Percentiles rank a stretch among this genome's conserved stretches.
Conservation (phyloP, 35 echinoderm and acorn worm species). For the Eucidaris tribuloides region DNA sequence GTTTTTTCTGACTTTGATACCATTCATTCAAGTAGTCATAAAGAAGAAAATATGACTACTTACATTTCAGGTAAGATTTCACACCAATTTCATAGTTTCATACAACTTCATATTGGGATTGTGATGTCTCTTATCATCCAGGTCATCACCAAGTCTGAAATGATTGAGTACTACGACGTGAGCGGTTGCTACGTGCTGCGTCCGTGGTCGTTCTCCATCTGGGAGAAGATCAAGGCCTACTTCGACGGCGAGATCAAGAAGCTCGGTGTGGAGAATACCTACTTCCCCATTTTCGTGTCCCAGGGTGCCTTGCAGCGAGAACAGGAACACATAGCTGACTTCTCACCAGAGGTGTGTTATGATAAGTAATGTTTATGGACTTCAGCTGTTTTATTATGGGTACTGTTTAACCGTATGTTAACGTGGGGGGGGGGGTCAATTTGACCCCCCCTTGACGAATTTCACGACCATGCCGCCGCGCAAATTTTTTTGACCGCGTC, state of each 20-base stretch:
- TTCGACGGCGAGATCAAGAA: conserved; percentile 92
- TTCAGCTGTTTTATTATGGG: too few species aligned
- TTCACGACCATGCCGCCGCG: too few species aligned
- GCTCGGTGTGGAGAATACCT: conserved; percentile 90
- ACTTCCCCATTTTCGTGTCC: conserved; percentile 99
- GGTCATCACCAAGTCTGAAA: conserved; percentile 97
- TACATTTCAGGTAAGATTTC: background rate
- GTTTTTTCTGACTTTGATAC: too few species aligned
- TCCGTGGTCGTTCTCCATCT: conserved; percentile 96
- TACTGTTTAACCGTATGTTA: too few species aligned
- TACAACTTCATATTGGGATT: background rate
- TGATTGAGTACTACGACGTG: conserved; percentile 99
- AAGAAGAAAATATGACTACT: background rate
- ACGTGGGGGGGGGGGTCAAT: too few species aligned
- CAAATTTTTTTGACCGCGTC: too few species aligned
- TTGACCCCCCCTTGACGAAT: too few species aligned
- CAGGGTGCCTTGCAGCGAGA: conserved; percentile 82
- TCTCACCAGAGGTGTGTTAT: conserved; percentile 92
- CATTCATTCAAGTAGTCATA: too few species aligned
- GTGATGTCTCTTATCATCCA: conserved; percentile 7
- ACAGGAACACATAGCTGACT: conserved; percentile 94
- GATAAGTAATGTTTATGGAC: too few species aligned
- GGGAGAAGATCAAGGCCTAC: conserved; percentile 89
- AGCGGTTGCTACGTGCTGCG: conserved; percentile 99
- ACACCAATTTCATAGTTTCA: background rate